Percentiles rank a stretch among this genome's conserved stretches.
Evolutionary conservation across 2,888 invertebrate genomes (phyloP).

Genomic region (Calliopum simillimum): DNA sequence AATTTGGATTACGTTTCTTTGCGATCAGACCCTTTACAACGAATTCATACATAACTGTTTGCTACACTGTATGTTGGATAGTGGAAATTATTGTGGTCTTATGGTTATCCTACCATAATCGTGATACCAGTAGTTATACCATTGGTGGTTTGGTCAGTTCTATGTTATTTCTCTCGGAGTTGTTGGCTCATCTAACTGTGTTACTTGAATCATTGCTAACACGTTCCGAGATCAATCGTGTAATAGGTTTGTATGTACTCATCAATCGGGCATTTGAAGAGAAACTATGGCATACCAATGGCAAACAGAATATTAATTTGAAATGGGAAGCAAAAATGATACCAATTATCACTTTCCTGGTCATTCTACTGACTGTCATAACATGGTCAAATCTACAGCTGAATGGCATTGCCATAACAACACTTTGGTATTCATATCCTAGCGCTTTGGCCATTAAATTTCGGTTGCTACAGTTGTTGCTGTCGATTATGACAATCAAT

Average conservation of each 20-base stretch:
- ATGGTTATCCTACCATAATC: not conserved
- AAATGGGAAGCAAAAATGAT: constrained; percentile 36
- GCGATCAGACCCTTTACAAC: constrained; percentile 40
- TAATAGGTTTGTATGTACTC: constrained; percentile 42
- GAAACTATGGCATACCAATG: constrained; percentile 33
- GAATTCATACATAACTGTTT: constrained; percentile 32
- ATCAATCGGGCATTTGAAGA: constrained; percentile 43
- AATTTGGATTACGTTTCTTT: constrained; percentile 40
- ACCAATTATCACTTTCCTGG: constrained; percentile 41
- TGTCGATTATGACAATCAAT: constrained; percentile 49
- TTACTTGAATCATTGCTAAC: constrained; percentile 50
- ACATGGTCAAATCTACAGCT: constrained; percentile 5
- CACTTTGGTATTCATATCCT: constrained; percentile 48
- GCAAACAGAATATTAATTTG: constrained; percentile 3
- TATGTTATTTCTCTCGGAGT: constrained; percentile 47
- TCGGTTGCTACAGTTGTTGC: constrained; percentile 48
- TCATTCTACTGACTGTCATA: constrained; percentile 40
- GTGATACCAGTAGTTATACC: constrained; percentile 30
- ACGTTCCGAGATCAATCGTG: constrained; percentile 33
- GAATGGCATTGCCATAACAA: constrained; percentile 22
- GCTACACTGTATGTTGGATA: constrained; percentile 43
- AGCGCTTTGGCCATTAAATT: constrained; percentile 53
- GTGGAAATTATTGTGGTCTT: constrained; percentile 22
- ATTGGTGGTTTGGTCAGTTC: constrained; percentile 46
- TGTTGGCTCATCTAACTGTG: constrained; percentile 49